Percentiles rank a stretch among this genome's conserved stretches.
These are phyloP conservation scores for Tubulanus polymorphus DNA, from an alignment of 2,888 invertebrate genomes.

Conservation along the genomic window DNA sequence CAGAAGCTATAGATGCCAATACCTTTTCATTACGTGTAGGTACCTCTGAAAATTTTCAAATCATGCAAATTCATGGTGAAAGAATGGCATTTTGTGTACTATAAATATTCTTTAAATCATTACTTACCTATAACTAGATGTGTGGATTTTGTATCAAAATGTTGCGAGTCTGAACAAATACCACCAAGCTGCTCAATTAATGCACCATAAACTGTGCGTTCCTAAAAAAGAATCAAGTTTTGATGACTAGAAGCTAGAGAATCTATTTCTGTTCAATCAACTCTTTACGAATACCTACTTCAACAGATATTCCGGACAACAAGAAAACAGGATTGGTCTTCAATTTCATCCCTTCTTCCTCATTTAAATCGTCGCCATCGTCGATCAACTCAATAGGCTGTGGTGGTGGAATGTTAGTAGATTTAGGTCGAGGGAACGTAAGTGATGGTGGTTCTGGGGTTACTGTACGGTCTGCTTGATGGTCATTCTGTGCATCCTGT, in stretches of 20 bases:
- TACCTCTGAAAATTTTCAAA: conserved; percentile 52
- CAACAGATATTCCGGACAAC: not conserved
- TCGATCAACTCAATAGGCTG: not conserved
- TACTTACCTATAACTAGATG: conserved; percentile 71
- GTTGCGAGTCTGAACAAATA: conserved; percentile 58
- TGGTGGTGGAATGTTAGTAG: not conserved
- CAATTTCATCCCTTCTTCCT: not conserved
- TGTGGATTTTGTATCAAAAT: conserved; percentile 65
- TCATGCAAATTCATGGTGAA: not conserved
- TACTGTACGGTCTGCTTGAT: no score
- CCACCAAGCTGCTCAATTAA: conserved; percentile 65
- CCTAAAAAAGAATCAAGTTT: conserved; percentile 26
- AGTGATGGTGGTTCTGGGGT: no score
- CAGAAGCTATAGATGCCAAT: conserved; percentile 78
- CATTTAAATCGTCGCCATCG: not conserved
- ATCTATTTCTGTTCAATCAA: not conserved
- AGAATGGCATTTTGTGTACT: not conserved
- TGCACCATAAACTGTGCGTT: conserved; percentile 56
- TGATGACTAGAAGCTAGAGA: no score
- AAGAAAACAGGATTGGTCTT: no score
- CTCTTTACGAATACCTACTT: not conserved
- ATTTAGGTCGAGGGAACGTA: not conserved
- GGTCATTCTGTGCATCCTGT: no score
- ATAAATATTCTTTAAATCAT: no score
- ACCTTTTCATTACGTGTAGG: conserved; percentile 76